A percentile compares a stretch with the other conserved stretches of the same genome.
These are phyloP conservation scores for Caiman crocodilus DNA, from an alignment of 2,797 vertebrate genomes.

Conservation along the genomic window DNA sequence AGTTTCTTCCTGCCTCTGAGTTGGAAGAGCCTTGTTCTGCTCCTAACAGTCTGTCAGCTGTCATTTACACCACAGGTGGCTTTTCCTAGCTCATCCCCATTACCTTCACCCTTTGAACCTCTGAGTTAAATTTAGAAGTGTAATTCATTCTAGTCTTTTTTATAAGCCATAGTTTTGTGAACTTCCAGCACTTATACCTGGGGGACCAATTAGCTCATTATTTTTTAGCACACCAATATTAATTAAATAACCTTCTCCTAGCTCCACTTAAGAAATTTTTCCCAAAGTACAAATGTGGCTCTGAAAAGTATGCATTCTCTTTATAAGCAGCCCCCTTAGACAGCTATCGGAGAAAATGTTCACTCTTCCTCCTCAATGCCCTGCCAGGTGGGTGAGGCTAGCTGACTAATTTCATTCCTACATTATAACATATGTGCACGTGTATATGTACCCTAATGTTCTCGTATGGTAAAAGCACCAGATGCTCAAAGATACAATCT, in stretches of 20 bases:
- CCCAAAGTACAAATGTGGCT: background rate
- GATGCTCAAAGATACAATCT: background rate
- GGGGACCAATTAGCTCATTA: background rate
- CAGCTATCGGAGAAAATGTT: background rate
- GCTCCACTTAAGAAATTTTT: background rate
- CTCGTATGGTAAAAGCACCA: background rate
- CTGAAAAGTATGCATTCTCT: conserved; percentile 14
- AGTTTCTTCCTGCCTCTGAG: too few relatives aligned
- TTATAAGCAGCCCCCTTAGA: background rate
- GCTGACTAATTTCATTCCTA: background rate
- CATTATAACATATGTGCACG: background rate
- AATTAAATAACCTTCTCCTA: conserved; percentile 26
- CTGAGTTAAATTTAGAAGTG: too few relatives aligned
- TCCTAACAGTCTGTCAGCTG: too few relatives aligned
- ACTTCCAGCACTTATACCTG: conserved; percentile 21
- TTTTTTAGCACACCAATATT: conserved; percentile 12
- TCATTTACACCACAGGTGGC: background rate
- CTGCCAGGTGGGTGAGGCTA: background rate
- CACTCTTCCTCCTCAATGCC: background rate
- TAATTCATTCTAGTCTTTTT: background rate
- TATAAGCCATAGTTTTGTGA: background rate
- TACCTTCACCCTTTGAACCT: too few relatives aligned
- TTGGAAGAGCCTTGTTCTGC: too few relatives aligned
- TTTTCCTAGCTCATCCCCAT: background rate
- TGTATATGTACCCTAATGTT: background rate